Evolutionary conservation across 1,140 invertebrate species (phyloP).

Genomic region (Lasioglossum albipes): DNA sequence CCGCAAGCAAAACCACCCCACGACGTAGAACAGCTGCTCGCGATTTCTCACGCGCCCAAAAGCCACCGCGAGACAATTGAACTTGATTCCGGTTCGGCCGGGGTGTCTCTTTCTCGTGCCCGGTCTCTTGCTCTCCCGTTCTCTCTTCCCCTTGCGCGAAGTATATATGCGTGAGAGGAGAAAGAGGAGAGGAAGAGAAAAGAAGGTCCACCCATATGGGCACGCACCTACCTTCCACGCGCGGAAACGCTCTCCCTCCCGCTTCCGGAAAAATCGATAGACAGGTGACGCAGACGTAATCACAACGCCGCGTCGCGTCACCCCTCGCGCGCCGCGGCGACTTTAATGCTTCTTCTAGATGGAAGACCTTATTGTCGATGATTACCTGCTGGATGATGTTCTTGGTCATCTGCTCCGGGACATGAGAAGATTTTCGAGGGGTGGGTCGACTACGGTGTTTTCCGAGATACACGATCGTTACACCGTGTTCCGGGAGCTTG

Average conservation of each 20-base stretch:
- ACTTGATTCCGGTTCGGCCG: slow-evolving; percentile 70
- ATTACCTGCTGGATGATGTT: neutral
- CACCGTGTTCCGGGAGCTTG: no score
- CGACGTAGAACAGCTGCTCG: slow-evolving; percentile 67
- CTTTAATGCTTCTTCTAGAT: slow-evolving; percentile 21
- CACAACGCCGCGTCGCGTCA: slow-evolving; percentile 22
- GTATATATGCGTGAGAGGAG: slow-evolving; percentile 36
- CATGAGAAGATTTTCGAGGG: neutral
- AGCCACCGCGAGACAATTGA: slow-evolving; percentile 75
- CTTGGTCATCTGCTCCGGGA: slow-evolving; percentile 15
- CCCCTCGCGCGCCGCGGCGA: neutral
- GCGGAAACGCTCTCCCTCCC: neutral
- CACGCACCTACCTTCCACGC: slow-evolving; percentile 48
- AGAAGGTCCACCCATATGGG: slow-evolving; percentile 53
- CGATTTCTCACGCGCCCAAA: slow-evolving; percentile 77
- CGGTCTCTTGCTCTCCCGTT: neutral
- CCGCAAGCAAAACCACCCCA: slow-evolving; percentile 38
- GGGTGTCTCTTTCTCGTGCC: slow-evolving; percentile 43
- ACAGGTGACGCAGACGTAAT: slow-evolving; percentile 64
- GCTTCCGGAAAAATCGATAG: slow-evolving; percentile 68
- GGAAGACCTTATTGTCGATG: slow-evolving; percentile 34
- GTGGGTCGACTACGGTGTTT: neutral
- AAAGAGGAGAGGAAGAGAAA: slow-evolving; percentile 41
- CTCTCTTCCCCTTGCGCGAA: neutral
- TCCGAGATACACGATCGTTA: neutral